These are phyloP conservation scores for Euleptes europaea DNA, from an alignment of 2,113 vertebrate genomes.

Conservation along the genomic window DNA sequence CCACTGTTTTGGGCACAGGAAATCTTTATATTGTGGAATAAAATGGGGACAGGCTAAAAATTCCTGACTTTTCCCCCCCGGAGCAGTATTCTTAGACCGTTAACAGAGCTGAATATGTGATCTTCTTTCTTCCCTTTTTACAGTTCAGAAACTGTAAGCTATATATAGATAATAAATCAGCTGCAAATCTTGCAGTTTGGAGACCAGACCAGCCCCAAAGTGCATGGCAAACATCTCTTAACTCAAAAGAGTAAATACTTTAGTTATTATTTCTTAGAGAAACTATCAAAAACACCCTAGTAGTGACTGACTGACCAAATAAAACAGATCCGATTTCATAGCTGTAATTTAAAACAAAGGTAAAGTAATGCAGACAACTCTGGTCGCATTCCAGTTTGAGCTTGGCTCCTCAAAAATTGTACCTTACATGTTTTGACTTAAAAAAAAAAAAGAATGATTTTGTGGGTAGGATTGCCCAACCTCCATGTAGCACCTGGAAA, in stretches of 20 bases:
- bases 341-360: neutral
- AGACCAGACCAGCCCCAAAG: neutral
- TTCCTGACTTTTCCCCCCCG: constrained; percentile 6
- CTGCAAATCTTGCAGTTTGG: neutral
- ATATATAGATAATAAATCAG: constrained; percentile 8
- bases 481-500: too few species aligned
- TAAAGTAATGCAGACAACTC: neutral
- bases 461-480: too few species aligned
- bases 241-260: neutral
- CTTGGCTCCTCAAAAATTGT: neutral
- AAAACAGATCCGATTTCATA: neutral
- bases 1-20: constrained; percentile 15
- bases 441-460: neutral
- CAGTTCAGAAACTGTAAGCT: neutral
- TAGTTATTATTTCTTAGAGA: neutral
- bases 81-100: constrained; percentile 20
- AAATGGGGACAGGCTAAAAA: neutral
- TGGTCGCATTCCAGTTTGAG: neutral
- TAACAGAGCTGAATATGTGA: constrained; percentile 24
- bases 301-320: neutral
- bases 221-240: neutral
- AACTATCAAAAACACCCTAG: neutral
- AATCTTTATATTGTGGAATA: constrained; percentile 35
- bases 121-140: constrained; percentile 20
- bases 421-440: neutral